Evolutionary conservation across 2,888 invertebrate species (phyloP), one percentile per base, ranked within the genome.

Genomic region (Matsumyia berberina): DNA sequence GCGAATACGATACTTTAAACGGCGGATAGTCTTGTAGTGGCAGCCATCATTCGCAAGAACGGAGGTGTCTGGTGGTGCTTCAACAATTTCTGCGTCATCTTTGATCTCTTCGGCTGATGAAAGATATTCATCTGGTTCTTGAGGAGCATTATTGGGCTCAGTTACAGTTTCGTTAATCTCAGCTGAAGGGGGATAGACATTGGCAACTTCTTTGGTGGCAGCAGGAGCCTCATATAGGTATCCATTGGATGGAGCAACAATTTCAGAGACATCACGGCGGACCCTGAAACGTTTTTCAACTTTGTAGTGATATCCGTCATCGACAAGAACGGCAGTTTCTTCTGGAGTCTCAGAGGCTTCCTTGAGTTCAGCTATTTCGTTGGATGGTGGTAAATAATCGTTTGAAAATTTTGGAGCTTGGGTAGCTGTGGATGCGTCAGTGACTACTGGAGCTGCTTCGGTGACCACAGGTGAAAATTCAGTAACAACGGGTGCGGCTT

Each of bases 31-130:
- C 58, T 74, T 82, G 77, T 87, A 86, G 17, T 62, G 82, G 60
- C 86, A 87, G 9, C 86, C 86, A 58, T 86, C 86, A 11, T 82
- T 62, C n/a, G 66, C 78, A 8, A 72, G 42, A 0, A 87, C 89
- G 0, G 88, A 80, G 0, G 87, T 87, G 4, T 88, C 76, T 7
- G 76, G 88, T 1, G 88, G 86, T 9, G 60, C 62, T n/a, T 86
- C 86, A 1, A 9, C 39, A 1, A 31, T 24, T 37, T 83, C 86
- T n/a, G 85, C 73, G 6, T 53, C 79, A 33, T 79, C 73, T 4
- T 39, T 55, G 2, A 46, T 37, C 35, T 60, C 62, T 1, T 11
- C 55, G n/a, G 53, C 46, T 19, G 66, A 64, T 6, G 78, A 78
- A n/a, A 76, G 66, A 3, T 79, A 90, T 15, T 87, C 57, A 79